Percentiles rank a stretch among this genome's conserved stretches.
Conservation (phyloP, 2,113 vertebrate species). For the Melanostigma gelatinosum region DNA sequence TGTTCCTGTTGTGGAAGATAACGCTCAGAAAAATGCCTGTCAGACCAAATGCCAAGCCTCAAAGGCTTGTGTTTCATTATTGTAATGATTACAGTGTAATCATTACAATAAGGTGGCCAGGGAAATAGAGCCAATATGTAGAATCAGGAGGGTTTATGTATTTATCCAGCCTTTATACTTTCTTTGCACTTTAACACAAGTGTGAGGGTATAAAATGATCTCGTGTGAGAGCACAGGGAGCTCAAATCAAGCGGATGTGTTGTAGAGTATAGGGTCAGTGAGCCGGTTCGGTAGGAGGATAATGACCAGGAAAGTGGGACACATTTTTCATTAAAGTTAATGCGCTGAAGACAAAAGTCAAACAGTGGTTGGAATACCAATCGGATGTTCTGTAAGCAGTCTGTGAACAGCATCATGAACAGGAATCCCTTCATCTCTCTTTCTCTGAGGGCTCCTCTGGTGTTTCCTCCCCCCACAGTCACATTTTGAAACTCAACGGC, state of each 20-base stretch:
- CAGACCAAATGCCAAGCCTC: slow-evolving; percentile 50
- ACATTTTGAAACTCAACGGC: slow-evolving; percentile 48
- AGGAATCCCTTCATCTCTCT: slow-evolving; percentile 32
- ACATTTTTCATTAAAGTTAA: slow-evolving; percentile 70
- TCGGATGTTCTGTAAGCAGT: slow-evolving; percentile 22
- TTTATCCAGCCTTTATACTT: slow-evolving; percentile 5
- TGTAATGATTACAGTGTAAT: slow-evolving; percentile 38
- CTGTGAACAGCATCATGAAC: slow-evolving; percentile 46
- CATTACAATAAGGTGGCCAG: slow-evolving; percentile 32
- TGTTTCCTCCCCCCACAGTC: slow-evolving; percentile 4
- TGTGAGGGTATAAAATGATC: not conserved
- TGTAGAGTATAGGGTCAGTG: slow-evolving; percentile 22
- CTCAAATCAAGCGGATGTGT: slow-evolving; percentile 41
- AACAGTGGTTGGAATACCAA: slow-evolving; percentile 59
- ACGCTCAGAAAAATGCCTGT: slow-evolving; percentile 42
- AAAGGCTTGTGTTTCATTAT: not conserved
- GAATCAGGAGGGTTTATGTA: not conserved
- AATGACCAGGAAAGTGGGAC: slow-evolving; percentile 44
- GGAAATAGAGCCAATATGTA: not conserved
- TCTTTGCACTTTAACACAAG: not conserved
- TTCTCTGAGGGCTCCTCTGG: slow-evolving; percentile 30
- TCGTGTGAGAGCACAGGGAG: not conserved
- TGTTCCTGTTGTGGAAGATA: slow-evolving; percentile 62
- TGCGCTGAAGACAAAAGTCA: slow-evolving; percentile 66
- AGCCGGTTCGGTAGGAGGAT: slow-evolving; percentile 34